Conservation (phyloP, 1,140 invertebrate genomes). For the Pomacea maculata region DNA sequence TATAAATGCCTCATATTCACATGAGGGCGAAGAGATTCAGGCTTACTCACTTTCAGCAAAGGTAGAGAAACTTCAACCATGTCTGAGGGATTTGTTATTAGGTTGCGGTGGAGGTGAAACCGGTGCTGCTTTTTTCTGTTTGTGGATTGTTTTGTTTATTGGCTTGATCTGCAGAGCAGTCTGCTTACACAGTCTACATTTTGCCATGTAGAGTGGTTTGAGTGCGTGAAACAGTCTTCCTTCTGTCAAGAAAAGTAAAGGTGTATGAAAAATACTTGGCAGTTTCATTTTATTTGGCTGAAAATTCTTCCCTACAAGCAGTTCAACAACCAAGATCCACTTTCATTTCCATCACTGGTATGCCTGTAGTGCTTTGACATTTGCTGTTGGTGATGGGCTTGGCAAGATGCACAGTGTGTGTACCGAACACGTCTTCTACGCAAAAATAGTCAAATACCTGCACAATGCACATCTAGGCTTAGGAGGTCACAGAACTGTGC, state of each 20-base stretch:
- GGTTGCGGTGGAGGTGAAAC: neutral
- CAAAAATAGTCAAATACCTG: too few relatives aligned
- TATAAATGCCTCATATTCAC: slow-evolving; percentile 42
- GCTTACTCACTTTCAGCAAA: too few relatives aligned
- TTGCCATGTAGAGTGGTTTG: too few relatives aligned
- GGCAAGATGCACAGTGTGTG: neutral
- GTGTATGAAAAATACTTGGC: neutral
- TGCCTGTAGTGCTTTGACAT: neutral
- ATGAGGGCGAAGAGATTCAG: slow-evolving; percentile 33
- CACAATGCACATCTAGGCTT: too few relatives aligned
- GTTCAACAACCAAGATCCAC: neutral
- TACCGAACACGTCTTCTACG: too few relatives aligned
- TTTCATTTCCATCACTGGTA: too few relatives aligned
- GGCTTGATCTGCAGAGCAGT: too few relatives aligned
- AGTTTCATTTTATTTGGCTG: too few relatives aligned
- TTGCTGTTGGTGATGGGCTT: neutral
- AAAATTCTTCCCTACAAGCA: too few relatives aligned
- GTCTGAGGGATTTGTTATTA: neutral
- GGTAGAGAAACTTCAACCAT: slow-evolving; percentile 8
- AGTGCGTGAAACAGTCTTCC: too few relatives aligned
- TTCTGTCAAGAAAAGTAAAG: neutral
- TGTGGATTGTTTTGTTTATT: neutral
- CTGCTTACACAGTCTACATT: too few relatives aligned
- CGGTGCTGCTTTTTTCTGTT: neutral
- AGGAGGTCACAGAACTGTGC: too few relatives aligned